Base-by-base conservation (phyloP, 2,797 vertebrate species). In the Momotus momota region DNA sequence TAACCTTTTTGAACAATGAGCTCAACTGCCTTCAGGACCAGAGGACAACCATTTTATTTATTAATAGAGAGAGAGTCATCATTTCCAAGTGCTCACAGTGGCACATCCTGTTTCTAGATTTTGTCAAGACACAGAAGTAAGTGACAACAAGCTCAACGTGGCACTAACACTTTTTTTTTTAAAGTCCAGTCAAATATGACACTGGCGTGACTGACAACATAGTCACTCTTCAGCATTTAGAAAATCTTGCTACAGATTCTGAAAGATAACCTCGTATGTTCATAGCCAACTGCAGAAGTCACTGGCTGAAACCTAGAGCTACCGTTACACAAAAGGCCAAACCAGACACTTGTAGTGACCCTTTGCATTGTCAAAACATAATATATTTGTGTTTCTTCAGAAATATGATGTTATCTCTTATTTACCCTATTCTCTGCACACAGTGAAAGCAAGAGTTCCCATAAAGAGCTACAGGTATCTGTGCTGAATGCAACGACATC, bases 1-100 rank as follows among this genome's bases (percentile, higher is more conserved):
- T 86, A 93, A 94, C 86, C 65, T 93, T 69, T 88, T 74, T 78
- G 86, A 94, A 94, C 91, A 94, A 95, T 79, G 83, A 92, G 62
- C 58, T 93, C 86, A 92, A 43, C 78, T 65, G 58, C 33, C 3
- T 79, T 81, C 54, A 88, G 15, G 10, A 90, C 77, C 55, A 71
- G 75, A 94, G 69, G 43, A 91, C 48, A 80, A 75, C 40, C 21
- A 35, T 48, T 88, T 90, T 33, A 69, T 78, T 84, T 95, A 95
- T 90, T 90, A 90, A 90, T 54, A 92, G 77, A 90, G 83, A 75
- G 1, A 3, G 61, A 96, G 55, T 78, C 85, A 80, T 79, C 54
- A 2, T 91, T 96, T 94, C 94, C 77, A 90, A 90, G 49, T 1
- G 11, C 65, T 93, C 48, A 22, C 27, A 83, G 60, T 18, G 31